Conservation (phyloP, 1,140 invertebrate species). For the Sweltsa coloradensis region DNA sequence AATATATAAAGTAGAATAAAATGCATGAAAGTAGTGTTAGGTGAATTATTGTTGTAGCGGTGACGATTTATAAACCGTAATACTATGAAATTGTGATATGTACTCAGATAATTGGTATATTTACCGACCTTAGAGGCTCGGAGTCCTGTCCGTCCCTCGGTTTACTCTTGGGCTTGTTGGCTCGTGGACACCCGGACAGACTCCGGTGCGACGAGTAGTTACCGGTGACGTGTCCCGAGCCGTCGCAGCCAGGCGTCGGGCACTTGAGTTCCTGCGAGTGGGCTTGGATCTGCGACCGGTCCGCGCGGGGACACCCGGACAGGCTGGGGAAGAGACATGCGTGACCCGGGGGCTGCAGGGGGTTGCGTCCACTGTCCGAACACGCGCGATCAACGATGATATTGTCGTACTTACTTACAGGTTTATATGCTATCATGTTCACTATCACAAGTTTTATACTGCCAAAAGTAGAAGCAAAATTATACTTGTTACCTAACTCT, state of each 20-base stretch:
- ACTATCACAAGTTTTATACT: too few species aligned
- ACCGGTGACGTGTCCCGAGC: constrained; percentile 73
- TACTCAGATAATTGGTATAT: too few species aligned
- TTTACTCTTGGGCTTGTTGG: constrained; percentile 87
- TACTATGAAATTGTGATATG: constrained; percentile 42
- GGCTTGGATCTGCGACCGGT: constrained; percentile 58
- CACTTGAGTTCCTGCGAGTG: constrained; percentile 76
- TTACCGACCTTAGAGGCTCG: constrained; percentile 71
- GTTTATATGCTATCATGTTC: too few species aligned
- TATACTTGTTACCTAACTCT: too few species aligned
- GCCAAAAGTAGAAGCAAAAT: too few species aligned
- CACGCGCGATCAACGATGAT: too few species aligned
- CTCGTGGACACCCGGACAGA: constrained; percentile 71
- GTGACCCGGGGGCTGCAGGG: too few species aligned
- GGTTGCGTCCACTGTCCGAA: too few species aligned
- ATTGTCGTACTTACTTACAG: too few species aligned
- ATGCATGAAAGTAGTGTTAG: background rate
- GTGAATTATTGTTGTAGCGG: constrained; percentile 1
- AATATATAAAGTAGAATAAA: constrained; percentile 5
- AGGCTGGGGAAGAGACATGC: constrained; percentile 43
- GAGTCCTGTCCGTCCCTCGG: constrained; percentile 81
- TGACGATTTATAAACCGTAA: background rate
- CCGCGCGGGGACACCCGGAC: constrained; percentile 61
- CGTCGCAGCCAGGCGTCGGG: constrained; percentile 83
- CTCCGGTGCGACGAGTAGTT: constrained; percentile 78